These are phyloP conservation scores for Takifugu rubripes DNA, from an alignment of 2,797 vertebrate species.

Conservation along the genomic window DNA sequence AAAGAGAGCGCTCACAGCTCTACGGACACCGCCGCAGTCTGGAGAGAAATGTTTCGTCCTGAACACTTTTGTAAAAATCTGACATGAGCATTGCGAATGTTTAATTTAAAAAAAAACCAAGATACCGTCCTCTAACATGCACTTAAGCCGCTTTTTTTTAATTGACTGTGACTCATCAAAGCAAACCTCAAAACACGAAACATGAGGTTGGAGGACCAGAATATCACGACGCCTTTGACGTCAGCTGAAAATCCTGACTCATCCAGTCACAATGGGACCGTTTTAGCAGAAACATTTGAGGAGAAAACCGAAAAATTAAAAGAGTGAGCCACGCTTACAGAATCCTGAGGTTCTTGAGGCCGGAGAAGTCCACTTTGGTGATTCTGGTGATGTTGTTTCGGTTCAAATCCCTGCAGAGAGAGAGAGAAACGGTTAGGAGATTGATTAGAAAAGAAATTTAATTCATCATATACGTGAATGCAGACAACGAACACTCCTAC, in stretches of 20 bases:
- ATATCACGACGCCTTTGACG: background rate
- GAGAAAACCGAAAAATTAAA: background rate
- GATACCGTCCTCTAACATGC: too few relatives aligned
- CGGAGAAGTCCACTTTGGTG: constrained; percentile 91
- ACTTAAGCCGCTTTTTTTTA: background rate
- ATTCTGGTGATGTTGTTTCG: constrained; percentile 96
- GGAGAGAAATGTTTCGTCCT: too few relatives aligned
- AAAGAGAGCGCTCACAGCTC: background rate
- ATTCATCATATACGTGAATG: background rate
- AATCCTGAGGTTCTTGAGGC: constrained; percentile 94
- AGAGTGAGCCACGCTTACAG: constrained; percentile 79
- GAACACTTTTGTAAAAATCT: too few relatives aligned
- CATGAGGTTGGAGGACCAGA: background rate
- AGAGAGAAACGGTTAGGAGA: constrained; percentile 27
- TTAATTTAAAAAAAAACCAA: too few relatives aligned
- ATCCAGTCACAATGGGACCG: background rate
- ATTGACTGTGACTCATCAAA: background rate
- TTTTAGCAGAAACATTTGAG: background rate
- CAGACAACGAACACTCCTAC: constrained; percentile 22
- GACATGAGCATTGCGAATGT: too few relatives aligned
- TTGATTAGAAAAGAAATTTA: background rate
- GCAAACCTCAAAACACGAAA: background rate
- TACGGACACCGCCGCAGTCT: too few relatives aligned
- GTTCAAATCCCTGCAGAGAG: constrained; percentile 86
- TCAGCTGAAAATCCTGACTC: background rate